Evolutionary conservation across 35 echinoderm and acorn worm species (phyloP), one percentile per base, ranked within the genome.

Genomic region (Apostichopus parvimensis): DNA sequence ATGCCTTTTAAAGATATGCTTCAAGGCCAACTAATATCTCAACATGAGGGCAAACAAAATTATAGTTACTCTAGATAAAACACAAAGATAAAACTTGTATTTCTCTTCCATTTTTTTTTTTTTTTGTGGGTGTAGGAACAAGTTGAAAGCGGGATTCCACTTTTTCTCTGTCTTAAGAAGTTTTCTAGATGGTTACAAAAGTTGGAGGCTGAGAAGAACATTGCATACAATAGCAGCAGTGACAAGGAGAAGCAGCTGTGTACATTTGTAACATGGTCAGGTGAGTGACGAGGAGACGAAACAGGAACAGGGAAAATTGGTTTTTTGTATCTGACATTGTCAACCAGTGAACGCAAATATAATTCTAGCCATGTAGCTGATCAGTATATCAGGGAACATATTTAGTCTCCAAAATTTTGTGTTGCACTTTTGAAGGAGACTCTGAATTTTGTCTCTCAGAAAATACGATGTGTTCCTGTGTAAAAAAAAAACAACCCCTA

Each of bases 191-290:
- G 97, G 97, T 62, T 98, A 60, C 96, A 91, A 73, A 92, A 91
- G 79, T 54, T 96, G 10, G 94, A 95, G 73, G 73, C 23, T 68
- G 93, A 98, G 58, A 94, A 98, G 65, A 86, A 86, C 54, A 86
- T 98, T 21, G 83, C 91, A 23, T 98, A 94, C 91, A 94, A 98
- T 77, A 54, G 20, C 10, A 91, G 87, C 77, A 73, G 45, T 58
- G 93, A 90, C 14, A 78, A 89, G 1, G 68, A 79, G 3, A 90
- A 83, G 64, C 95, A 83, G 59, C 90, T 96, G 12, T 98, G 97
- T 73, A 96, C 96, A 64, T 98, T 98, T 82, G 95, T 98, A 17
- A 98, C 97, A 53, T 98, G 97, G 97, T 98, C 97, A 54, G 97
- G 97, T 98, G 75, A 83, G 84, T 11, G 18, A 68, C 18, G 64